These are phyloP conservation scores for Colaptes auratus DNA, from an alignment of 2,113 vertebrate species.

Conservation along the genomic window DNA sequence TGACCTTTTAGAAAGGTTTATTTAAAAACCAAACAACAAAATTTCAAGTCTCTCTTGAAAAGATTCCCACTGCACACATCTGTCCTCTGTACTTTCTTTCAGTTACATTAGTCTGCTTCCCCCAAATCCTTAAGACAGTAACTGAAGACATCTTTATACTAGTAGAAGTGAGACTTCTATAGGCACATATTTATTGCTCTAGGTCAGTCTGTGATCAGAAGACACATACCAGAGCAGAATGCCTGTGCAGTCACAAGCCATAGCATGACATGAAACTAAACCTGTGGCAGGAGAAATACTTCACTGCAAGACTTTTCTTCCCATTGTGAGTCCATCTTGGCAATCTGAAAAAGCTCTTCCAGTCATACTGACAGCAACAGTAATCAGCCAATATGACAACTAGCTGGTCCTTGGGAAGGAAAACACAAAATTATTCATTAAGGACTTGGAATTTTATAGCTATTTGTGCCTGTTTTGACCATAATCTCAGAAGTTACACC, in stretches of 20 bases:
- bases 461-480: neutral
- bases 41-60: too few relatives aligned
- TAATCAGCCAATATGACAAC: neutral
- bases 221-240: rapidly evolving
- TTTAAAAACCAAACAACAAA: too few relatives aligned
- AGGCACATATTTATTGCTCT: neutral
- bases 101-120: neutral
- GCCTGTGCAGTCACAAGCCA: rapidly evolving
- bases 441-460: neutral
- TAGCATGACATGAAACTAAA: rapidly evolving
- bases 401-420: neutral
- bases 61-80: neutral
- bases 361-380: neutral
- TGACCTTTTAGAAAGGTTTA: neutral
- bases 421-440: neutral
- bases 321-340: neutral
- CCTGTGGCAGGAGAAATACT: neutral
- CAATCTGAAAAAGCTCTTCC: neutral
- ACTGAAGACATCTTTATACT: neutral
- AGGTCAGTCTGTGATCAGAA: neutral
- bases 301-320: neutral
- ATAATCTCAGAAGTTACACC: neutral
- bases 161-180: neutral
- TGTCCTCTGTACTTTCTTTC: neutral
- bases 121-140: neutral